phyloP scores from a whole-genome alignment of 2,113 vertebrate genomes.

The Miniopterus natalensis region DNA sequence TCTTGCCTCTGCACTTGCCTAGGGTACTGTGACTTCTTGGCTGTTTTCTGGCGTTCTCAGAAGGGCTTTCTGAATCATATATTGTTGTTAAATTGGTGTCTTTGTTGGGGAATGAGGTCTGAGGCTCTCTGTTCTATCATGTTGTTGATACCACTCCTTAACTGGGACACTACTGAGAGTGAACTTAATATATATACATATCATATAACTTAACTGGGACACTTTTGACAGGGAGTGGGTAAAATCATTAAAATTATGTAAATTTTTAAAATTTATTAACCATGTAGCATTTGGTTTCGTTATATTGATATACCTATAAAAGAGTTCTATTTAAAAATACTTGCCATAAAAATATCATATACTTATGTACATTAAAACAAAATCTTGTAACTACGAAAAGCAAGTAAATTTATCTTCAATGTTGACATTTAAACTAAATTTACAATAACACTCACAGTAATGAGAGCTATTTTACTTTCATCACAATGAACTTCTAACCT shows the following conservation, averaged over 20 bases:
- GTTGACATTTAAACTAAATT: slow-evolving; percentile 44
- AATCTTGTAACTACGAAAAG: background rate
- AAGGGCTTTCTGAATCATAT: background rate
- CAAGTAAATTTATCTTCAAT: background rate
- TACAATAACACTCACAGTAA: slow-evolving; percentile 15
- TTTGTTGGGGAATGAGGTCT: background rate
- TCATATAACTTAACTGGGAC: background rate
- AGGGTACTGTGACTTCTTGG: background rate
- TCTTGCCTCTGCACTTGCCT: background rate
- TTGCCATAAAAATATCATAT: background rate
- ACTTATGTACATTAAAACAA: background rate
- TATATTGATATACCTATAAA: background rate
- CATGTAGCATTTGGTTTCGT: background rate
- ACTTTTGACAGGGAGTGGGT: background rate
- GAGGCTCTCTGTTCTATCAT: background rate
- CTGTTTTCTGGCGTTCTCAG: background rate
- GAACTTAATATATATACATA: background rate
- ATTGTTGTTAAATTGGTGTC: background rate
- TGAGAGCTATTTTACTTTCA: slow-evolving; percentile 39
- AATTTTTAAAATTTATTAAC: background rate
- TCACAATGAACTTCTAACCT: slow-evolving; percentile 7
- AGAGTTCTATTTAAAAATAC: background rate
- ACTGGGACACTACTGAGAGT: background rate
- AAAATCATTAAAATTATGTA: slow-evolving; percentile 15
- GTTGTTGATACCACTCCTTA: background rate